Conservation (phyloP, 2,113 vertebrate genomes). For the Rissa tridactyla region DNA sequence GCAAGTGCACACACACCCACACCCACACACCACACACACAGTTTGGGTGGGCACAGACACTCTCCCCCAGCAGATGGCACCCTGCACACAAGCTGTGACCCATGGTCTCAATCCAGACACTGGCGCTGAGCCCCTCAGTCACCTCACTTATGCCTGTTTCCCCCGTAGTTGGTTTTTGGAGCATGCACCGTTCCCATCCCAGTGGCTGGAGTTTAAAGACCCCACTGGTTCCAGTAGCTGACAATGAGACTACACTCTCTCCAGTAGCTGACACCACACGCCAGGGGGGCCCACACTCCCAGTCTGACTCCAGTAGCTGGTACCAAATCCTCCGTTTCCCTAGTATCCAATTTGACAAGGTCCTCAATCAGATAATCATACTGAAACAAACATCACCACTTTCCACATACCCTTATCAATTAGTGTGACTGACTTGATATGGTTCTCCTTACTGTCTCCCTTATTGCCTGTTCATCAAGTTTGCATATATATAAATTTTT, state of each 20-base stretch:
- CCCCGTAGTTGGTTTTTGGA: neutral
- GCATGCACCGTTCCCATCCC: neutral
- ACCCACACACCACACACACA: too few species aligned
- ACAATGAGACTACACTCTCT: neutral
- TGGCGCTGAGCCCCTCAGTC: neutral
- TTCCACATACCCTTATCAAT: neutral
- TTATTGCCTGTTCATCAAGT: neutral
- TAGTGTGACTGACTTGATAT: neutral
- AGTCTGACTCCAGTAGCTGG: neutral
- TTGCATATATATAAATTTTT: neutral
- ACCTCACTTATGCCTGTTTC: rapidly evolving
- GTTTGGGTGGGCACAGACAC: neutral
- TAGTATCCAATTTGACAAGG: neutral
- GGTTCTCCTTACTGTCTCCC: neutral
- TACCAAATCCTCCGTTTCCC: neutral
- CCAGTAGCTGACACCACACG: neutral
- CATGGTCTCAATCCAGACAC: rapidly evolving
- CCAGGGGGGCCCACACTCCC: rapidly evolving
- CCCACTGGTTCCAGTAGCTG: neutral
- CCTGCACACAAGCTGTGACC: rapidly evolving
- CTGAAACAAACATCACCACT: neutral
- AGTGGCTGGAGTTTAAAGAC: neutral
- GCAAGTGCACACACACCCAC: neutral
- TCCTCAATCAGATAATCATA: neutral
- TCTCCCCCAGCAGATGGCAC: rapidly evolving